Conservation (phyloP, 2,888 invertebrate species). For the Norana najaformis region DNA sequence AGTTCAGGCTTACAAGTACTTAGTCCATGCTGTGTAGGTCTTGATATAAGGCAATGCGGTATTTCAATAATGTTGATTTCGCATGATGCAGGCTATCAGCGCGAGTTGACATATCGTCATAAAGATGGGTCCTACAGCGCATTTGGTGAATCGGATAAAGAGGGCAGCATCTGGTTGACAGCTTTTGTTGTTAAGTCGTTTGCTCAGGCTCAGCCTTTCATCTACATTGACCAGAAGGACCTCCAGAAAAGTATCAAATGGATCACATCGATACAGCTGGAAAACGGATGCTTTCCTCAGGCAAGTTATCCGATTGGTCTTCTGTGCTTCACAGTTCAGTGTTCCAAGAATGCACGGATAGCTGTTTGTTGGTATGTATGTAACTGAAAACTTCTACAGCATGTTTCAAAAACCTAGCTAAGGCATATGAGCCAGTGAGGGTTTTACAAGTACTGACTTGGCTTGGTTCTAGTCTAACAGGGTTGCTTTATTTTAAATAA, state of each 20-base stretch:
- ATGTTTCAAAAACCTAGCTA: too few species aligned
- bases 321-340: not conserved
- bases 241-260: constrained; percentile 49
- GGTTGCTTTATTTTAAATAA: too few species aligned
- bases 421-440: too few species aligned
- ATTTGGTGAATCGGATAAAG: constrained; percentile 51
- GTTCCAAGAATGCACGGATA: too few species aligned
- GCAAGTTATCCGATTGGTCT: constrained; percentile 24
- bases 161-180: constrained; percentile 67
- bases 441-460: not conserved
- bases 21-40: not conserved
- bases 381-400: too few species aligned
- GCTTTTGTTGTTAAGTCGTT: constrained; percentile 77
- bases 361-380: too few species aligned
- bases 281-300: constrained; percentile 76
- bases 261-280: constrained; percentile 68
- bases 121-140: constrained; percentile 59
- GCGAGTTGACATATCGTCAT: constrained; percentile 81
- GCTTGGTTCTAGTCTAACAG: not conserved
- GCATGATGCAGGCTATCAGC: constrained; percentile 74
- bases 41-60: not conserved
- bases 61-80: not conserved
- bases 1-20: too few species aligned
- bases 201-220: constrained; percentile 66
- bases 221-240: constrained; percentile 68